Evolutionary conservation across 2,888 invertebrate genomes (phyloP), one percentile per base, ranked within the genome.

Genomic region (Antitype chi): DNA sequence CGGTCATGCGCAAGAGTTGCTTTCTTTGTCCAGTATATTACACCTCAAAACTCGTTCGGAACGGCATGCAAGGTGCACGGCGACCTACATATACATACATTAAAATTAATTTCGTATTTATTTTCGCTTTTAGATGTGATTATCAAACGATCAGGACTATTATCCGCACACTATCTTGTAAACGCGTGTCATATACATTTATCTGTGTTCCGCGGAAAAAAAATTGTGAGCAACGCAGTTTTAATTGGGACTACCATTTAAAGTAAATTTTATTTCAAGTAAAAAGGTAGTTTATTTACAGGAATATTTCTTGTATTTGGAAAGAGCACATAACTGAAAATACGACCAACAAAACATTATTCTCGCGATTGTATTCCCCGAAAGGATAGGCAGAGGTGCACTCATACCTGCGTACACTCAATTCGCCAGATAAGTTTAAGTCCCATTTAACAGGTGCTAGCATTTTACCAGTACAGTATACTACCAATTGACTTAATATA

Each of bases 1-100:
- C 75, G 76, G 70, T 64, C 83, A 81, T 85, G 76, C 87, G 85
- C 74, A 83, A 78, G 83, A 85, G 75, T 60, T 82, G 90, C 90
- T 93, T 92, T 92, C 93, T 93, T 93, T 93, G 93, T 93, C 88
- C 84, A 83, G 62, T 64, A 67, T 70, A 68, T 71, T 67, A 57
- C 62, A 81, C 78, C 73, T 76, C 62, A 11, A 66, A 67, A 75
- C 80, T 59, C 38, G 77, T 77, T 69, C 43, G 57, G 59, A 84
- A 72, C 62, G 73, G 72, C 75, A 38, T 74, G 87, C 85, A 88
- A 88, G 89, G 85, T 88, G 88, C 82, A 55, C 63, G 6, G 11
- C 80, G 76, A 76, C 80, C 70, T 67, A 82, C 75, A 66, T 83
- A 73, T 4, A 70, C 28, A 2, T 53, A 55, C 67, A 68, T 68